Percentiles rank a stretch among this genome's conserved stretches.
These are phyloP conservation scores for Serinus canaria DNA, from an alignment of 2,113 vertebrate species.

Conservation along the genomic window DNA sequence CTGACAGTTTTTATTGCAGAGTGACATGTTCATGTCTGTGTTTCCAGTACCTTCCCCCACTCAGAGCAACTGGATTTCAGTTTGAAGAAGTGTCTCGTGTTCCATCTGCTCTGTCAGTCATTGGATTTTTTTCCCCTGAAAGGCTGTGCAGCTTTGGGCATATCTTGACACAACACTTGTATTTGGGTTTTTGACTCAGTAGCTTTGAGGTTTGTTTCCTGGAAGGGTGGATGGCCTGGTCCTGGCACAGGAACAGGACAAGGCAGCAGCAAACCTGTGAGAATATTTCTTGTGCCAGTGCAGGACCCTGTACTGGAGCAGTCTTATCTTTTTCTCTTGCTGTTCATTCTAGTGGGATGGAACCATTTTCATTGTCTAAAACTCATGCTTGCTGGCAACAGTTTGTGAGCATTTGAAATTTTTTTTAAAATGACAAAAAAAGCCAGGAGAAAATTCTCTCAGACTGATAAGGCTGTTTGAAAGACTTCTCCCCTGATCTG, in stretches of 20 bases:
- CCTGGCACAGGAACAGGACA: not conserved
- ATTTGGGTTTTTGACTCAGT: not conserved
- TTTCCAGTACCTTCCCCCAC: not conserved
- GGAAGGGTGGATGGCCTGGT: accelerated
- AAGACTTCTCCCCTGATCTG: not conserved
- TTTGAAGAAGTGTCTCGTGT: not conserved
- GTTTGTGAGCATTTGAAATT: not conserved
- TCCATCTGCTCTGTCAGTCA: not conserved
- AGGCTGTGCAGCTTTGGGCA: not conserved
- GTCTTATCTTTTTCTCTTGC: not conserved
- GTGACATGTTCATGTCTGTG: not conserved
- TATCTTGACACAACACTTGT: not conserved
- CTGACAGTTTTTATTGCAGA: not conserved
- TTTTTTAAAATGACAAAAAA: not conserved
- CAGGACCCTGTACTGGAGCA: not conserved
- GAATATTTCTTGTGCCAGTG: not conserved
- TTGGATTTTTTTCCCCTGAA: not conserved
- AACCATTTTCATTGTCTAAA: not conserved
- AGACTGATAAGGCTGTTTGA: not conserved
- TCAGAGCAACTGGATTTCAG: not conserved
- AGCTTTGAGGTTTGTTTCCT: not conserved
- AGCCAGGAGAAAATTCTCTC: not conserved
- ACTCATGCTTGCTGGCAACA: not conserved
- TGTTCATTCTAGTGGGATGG: not conserved
- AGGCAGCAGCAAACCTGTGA: not conserved